These are phyloP conservation scores for Sebastes nivosus DNA, from an alignment of 2,797 vertebrate genomes.

Conservation along the genomic window DNA sequence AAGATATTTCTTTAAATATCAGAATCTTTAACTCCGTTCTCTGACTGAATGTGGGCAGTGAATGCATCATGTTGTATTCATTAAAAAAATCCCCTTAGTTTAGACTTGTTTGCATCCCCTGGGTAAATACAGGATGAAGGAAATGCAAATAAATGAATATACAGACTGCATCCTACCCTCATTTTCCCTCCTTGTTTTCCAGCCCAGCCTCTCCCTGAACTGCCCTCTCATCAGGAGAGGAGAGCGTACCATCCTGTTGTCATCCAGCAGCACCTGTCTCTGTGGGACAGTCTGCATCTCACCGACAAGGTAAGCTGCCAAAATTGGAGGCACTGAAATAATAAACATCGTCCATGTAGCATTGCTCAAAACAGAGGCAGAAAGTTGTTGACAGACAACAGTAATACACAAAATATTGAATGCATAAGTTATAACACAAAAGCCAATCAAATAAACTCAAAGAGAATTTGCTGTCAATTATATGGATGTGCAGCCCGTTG, in stretches of 20 bases:
- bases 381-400: slow-evolving; percentile 8
- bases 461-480: neutral
- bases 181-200: slow-evolving; percentile 21
- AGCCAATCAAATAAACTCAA: neutral
- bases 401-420: neutral
- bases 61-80: neutral
- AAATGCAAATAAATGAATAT: neutral
- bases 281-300: slow-evolving; percentile 79
- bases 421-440: neutral
- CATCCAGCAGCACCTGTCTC: slow-evolving; percentile 74
- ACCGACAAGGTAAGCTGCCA: slow-evolving; percentile 68
- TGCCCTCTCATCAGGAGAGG: slow-evolving; percentile 51
- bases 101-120: neutral
- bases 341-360: neutral
- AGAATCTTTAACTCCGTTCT: neutral
- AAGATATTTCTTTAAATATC: neutral
- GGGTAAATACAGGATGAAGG: neutral
- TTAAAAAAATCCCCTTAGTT: neutral
- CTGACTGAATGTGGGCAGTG: neutral
- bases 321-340: neutral
- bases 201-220: slow-evolving; percentile 73
- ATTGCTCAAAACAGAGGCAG: neutral
- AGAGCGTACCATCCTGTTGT: slow-evolving; percentile 62
- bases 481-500: neutral
- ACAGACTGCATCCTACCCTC: neutral